A percentile compares a stretch with the other conserved stretches of the same genome.
phyloP scores from a whole-genome alignment of 1,140 invertebrate genomes.

The Drepana arcuata region DNA sequence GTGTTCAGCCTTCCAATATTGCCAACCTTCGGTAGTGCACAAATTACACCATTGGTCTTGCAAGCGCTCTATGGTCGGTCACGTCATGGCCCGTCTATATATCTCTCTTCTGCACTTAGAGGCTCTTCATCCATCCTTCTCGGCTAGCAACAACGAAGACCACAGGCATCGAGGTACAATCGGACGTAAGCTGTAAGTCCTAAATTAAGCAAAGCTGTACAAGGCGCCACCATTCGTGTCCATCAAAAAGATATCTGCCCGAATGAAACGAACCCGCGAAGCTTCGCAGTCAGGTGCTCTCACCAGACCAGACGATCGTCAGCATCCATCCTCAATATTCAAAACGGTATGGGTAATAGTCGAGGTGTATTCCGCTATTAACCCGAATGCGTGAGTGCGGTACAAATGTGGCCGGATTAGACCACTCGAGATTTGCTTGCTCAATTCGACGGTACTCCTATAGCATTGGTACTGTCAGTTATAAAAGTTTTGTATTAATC shows the following conservation, averaged over 20 bases:
- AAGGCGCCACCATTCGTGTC: background rate
- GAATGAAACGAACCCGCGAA: background rate
- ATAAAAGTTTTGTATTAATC: slow-evolving; percentile 19
- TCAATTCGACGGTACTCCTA: slow-evolving; percentile 63
- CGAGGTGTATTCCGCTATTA: slow-evolving; percentile 32
- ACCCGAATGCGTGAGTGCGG: slow-evolving; percentile 49
- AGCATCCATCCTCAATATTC: no score
- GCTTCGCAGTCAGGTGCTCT: no score
- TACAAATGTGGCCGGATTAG: slow-evolving; percentile 59
- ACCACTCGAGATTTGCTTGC: slow-evolving; percentile 66
- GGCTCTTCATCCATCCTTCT: no score
- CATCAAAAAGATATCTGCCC: background rate
- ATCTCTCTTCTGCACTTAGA: no score
- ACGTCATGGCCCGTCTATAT: no score
- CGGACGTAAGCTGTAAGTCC: background rate
- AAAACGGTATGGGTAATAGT: background rate
- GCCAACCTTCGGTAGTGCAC: no score
- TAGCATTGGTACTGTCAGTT: slow-evolving; percentile 22
- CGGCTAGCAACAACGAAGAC: no score
- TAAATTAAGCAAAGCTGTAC: background rate
- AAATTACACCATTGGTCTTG: no score
- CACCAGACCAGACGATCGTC: no score
- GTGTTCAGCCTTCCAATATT: no score
- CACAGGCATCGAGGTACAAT: no score
- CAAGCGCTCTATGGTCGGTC: no score